Evolutionary conservation across 2,113 vertebrate species (phyloP).

Genomic region (Burhinus bistriatus): DNA sequence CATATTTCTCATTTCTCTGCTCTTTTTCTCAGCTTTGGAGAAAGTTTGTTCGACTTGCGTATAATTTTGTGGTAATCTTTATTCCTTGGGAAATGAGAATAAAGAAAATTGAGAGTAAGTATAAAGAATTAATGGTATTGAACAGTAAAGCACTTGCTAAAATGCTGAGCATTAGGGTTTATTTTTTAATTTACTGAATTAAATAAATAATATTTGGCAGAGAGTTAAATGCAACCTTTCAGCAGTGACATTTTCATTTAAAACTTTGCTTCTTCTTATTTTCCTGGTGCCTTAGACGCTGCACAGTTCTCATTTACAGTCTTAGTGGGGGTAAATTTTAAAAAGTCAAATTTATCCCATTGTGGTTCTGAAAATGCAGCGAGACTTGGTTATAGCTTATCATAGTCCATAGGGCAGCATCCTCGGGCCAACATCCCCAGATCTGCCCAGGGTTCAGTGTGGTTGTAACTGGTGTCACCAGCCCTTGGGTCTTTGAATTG

Average conservation of each 20-base stretch:
- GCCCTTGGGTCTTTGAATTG: background rate
- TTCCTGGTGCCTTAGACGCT: background rate
- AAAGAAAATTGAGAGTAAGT: constrained; percentile 98
- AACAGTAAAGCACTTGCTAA: background rate
- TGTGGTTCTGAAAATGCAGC: background rate
- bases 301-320: background rate
- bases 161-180: background rate
- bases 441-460: background rate
- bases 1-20: background rate
- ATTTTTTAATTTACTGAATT: background rate
- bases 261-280: background rate
- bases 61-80: constrained; percentile 91
- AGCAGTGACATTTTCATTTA: background rate
- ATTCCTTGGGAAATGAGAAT: constrained; percentile 98
- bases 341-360: background rate
- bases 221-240: background rate
- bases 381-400: background rate
- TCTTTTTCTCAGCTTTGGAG: constrained; percentile 83
- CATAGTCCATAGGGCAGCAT: background rate
- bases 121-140: background rate
- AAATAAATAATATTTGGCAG: background rate
- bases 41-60: constrained; percentile 85
- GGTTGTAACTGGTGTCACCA: background rate
- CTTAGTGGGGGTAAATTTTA: background rate
- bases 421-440: background rate